Evolutionary conservation across 2,888 invertebrate genomes (phyloP), one percentile per base, ranked within the genome.

Genomic region (Fragum fragum): DNA sequence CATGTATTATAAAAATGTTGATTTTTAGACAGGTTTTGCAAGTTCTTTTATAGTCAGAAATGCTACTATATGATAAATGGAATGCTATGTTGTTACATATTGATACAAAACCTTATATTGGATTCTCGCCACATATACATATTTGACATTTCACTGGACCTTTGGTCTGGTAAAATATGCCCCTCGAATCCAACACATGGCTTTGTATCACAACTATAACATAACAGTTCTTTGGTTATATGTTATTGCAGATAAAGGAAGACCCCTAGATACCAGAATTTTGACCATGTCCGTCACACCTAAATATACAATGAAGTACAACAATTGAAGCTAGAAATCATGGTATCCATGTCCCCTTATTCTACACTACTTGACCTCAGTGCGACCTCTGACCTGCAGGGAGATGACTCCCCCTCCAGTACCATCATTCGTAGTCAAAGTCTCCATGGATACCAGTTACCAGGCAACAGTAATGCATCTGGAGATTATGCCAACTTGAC

Each of bases 321-420:
- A 36, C 32, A 36, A 36, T 36, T 9, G 9, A 36, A 36, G 3
- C 9, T 36, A 18, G 7, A 11, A 21, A 78, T 23, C 18, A 85
- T 85, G 85, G 80, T 81, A 28, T 82, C 85, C 14, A 29, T 82
- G 32, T 80, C 80, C 29, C 85, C 82, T 18, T 84, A 84, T 55
- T 75, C 80, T 6, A 84, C 84, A 2, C 29, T 84, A 18, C 71
- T 84, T 71, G 84, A 84, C 75, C 75, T 84, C n/a, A 84, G 84
- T 73, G 66, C 71, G 14, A 61, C 66, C 32, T 74, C 77, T 72
- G 84, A 81, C 55, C 80, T 79, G 29, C 81, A 53, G 69, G 81
- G 76, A 47, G 76, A 82, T 26, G 73, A 76, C 29, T 69, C 71
- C n/a, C 29, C 74, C 47, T 70, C 68, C 73, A 76, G 71, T 68